Base-by-base conservation (phyloP, 92 coral and sea anemone species). In the Montipora capitata region DNA sequence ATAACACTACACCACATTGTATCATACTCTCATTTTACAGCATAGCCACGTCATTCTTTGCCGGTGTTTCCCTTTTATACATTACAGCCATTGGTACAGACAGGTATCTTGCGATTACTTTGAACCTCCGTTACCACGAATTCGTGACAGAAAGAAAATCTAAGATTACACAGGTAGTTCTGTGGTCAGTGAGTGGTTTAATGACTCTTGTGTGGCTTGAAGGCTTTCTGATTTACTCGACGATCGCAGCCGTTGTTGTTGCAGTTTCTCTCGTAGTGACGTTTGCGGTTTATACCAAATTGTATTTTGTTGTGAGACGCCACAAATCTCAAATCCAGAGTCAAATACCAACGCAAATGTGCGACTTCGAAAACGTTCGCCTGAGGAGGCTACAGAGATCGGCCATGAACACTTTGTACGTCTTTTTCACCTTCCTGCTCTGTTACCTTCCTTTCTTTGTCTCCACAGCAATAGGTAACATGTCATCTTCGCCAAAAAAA, bases 171-270 rank as follows among this genome's bases (percentile, higher is more conserved):
- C 84, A 79, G 61, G 5, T 64, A 27, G 73, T 45, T 4, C 11
- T 79, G 2, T 79, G 84, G 84, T 13, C 45, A 56, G 48, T 9
- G 10, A 79, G 66, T 48, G 72, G 44, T 0, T 13, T 79, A 10
- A 27, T 79, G 0, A 64, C 74, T 27, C 39, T 79, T 13, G 84
- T 79, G 20, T 79, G 84, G 84, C 12, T 79, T 3, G 57, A 51
- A 79, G 84, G 84, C 3, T 79, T 77, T 61, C 82, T 45, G 13
- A 45, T 58, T 77, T 77, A 77, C 70, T 79, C 84, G 9, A 40
- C 62, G 40, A 9, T 79, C 10, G 84, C 74, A 7, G 74, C 84
- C 13, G 84, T 66, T 3, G 43, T 64, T 20, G 62, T 79, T 6
- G 57, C 56, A 10, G 3, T 79, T 66, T 79, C 74, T 12, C 62